These are phyloP conservation scores for Thamnophis sirtalis DNA, from an alignment of 2,113 vertebrate species.

Conservation along the genomic window DNA sequence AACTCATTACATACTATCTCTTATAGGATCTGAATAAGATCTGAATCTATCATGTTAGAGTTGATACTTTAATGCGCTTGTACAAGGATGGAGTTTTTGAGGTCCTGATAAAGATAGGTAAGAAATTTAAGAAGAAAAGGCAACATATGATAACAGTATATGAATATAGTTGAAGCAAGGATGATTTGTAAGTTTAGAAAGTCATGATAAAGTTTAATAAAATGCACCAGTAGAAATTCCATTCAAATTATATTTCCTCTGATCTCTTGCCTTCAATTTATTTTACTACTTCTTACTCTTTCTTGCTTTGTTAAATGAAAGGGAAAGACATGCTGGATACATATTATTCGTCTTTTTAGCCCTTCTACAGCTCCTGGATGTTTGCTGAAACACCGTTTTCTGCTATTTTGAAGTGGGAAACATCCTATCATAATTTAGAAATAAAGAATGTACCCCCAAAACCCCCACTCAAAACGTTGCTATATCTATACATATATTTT, in stretches of 20 bases:
- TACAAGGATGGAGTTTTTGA: neutral
- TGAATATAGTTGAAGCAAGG: neutral
- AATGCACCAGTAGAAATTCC: neutral
- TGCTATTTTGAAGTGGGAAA: neutral
- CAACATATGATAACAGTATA: neutral
- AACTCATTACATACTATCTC: neutral
- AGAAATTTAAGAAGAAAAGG: neutral
- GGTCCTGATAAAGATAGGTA: neutral
- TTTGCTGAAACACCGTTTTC: neutral
- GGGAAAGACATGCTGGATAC: neutral
- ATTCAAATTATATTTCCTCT: neutral
- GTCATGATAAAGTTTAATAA: neutral
- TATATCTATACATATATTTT: neutral
- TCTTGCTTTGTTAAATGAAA: neutral
- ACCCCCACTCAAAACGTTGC: neutral
- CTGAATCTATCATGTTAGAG: neutral
- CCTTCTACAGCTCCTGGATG: neutral
- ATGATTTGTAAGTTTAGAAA: neutral
- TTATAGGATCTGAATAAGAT: neutral
- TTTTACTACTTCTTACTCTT: neutral
- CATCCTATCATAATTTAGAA: neutral
- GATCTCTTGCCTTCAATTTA: neutral
- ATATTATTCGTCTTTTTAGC: neutral
- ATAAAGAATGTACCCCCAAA: neutral
- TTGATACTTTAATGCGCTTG: neutral